A percentile compares a stretch with the other conserved stretches of the same genome.
Evolutionary conservation across 2,888 invertebrate species (phyloP).

Genomic region (Nemotelus pantherinus): DNA sequence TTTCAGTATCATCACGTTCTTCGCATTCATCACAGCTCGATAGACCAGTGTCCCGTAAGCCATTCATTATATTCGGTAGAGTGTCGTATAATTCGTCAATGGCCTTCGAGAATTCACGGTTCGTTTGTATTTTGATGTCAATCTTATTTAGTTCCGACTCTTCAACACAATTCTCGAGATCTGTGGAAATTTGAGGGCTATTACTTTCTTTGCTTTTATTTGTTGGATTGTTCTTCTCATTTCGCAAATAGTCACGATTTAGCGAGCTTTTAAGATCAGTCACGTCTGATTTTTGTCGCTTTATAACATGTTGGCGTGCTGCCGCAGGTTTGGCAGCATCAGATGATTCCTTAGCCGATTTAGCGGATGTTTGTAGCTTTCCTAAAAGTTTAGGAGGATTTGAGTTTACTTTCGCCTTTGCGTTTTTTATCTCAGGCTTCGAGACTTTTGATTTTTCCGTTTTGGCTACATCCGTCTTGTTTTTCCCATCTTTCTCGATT

Average conservation of each 20-base stretch:
- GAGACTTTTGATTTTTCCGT: slow-evolving; percentile 29
- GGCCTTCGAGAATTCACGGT: slow-evolving; percentile 63
- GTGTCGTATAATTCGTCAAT: slow-evolving; percentile 64
- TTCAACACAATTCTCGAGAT: slow-evolving; percentile 44
- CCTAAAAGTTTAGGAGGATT: slow-evolving; percentile 53
- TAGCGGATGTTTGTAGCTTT: slow-evolving; percentile 13
- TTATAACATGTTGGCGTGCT: slow-evolving; percentile 58
- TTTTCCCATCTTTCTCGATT: slow-evolving; percentile 41
- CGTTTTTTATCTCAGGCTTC: slow-evolving; percentile 61
- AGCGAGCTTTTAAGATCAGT: slow-evolving; percentile 68
- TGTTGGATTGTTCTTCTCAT: slow-evolving; percentile 60
- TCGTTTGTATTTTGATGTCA: slow-evolving; percentile 65
- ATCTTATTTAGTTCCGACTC: slow-evolving; percentile 58
- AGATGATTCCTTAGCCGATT: slow-evolving; percentile 26
- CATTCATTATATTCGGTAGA: slow-evolving; percentile 53
- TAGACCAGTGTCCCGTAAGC: slow-evolving; percentile 53
- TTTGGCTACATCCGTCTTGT: slow-evolving; percentile 39
- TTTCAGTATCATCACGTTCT: slow-evolving; percentile 65
- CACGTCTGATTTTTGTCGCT: slow-evolving; percentile 71
- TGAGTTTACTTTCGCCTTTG: slow-evolving; percentile 63
- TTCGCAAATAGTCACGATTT: slow-evolving; percentile 64
- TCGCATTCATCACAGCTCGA: slow-evolving; percentile 69
- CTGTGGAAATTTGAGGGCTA: not conserved
- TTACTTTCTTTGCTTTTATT: slow-evolving; percentile 47
- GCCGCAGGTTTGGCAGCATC: slow-evolving; percentile 35